phyloP scores from a whole-genome alignment of 2,797 vertebrate genomes.

The Cyclopterus lumpus region DNA sequence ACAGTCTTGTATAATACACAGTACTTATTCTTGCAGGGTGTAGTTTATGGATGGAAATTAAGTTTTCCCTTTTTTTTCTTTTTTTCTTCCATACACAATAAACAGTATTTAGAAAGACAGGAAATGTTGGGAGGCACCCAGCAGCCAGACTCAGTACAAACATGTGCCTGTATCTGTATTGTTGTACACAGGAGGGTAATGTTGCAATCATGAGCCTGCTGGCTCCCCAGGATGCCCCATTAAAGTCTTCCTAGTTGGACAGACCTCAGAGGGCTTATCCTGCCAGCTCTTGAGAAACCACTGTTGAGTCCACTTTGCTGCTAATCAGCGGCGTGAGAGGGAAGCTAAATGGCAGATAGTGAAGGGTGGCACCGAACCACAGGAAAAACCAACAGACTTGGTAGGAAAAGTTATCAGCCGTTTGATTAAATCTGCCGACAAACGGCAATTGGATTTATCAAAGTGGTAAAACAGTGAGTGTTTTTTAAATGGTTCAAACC shows the following conservation, averaged over 20 bases:
- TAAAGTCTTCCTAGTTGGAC: constrained; percentile 53
- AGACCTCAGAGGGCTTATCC: constrained; percentile 42
- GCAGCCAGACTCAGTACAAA: constrained; percentile 21
- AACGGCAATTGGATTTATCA: constrained; percentile 17
- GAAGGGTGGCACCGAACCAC: constrained; percentile 19
- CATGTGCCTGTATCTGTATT: constrained; percentile 34
- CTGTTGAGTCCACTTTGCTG: constrained; percentile 46
- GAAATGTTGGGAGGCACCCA: constrained; percentile 24
- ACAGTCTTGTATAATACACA: not conserved
- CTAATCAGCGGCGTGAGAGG: constrained; percentile 45
- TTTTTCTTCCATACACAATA: not conserved
- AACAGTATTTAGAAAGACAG: not conserved
- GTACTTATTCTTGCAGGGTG: not conserved
- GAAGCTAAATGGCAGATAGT: constrained; percentile 31
- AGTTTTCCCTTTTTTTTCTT: not conserved
- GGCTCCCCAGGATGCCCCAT: constrained; percentile 50
- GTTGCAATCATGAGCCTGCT: constrained; percentile 43
- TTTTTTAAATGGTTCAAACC: not conserved
- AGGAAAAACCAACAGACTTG: constrained; percentile 37
- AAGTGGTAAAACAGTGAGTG: not conserved
- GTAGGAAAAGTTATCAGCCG: constrained; percentile 31
- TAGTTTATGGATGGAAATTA: not conserved
- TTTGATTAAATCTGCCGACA: constrained; percentile 15
- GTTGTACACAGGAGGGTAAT: constrained; percentile 41
- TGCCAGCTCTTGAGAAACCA: constrained; percentile 30